Conservation (phyloP, 1,140 invertebrate genomes). For the Drosophila lacteicornis region DNA sequence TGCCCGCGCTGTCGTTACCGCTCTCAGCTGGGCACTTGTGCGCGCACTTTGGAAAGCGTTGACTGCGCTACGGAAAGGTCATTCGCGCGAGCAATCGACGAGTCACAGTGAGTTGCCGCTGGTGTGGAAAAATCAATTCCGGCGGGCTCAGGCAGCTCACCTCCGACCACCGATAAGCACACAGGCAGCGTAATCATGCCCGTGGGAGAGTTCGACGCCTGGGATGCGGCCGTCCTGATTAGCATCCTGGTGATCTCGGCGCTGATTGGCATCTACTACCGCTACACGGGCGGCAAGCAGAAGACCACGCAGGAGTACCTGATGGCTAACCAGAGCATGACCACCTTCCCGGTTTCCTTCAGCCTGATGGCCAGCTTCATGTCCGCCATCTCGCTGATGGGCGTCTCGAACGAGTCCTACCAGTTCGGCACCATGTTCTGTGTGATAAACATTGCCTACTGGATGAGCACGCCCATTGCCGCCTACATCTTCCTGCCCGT, state of each 20-base stretch:
- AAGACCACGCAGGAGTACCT: slow-evolving; percentile 89
- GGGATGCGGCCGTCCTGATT: slow-evolving; percentile 89
- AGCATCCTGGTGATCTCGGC: slow-evolving; percentile 88
- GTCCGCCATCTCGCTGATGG: slow-evolving; percentile 96
- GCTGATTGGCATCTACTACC: slow-evolving; percentile 92
- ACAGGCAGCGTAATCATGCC: slow-evolving; percentile 43
- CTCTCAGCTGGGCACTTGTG: slow-evolving; percentile 28
- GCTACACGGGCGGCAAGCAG: slow-evolving; percentile 95
- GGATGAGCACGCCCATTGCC: slow-evolving; percentile 92
- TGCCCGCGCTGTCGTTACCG: slow-evolving; percentile 40
- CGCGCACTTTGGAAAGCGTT: slow-evolving; percentile 56
- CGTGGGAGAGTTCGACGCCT: slow-evolving; percentile 72
- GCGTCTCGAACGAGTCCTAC: slow-evolving; percentile 91
- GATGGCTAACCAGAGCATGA: slow-evolving; percentile 82
- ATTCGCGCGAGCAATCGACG: slow-evolving; percentile 34
- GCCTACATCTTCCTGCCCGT: slow-evolving; percentile 94
- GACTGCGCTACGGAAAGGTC: slow-evolving; percentile 59
- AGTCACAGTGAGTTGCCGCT: slow-evolving; percentile 21
- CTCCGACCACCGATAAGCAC: slow-evolving; percentile 15
- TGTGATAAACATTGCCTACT: slow-evolving; percentile 92
- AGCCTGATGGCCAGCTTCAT: slow-evolving; percentile 97
- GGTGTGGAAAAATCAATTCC: slow-evolving; percentile 71
- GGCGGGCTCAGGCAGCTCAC: slow-evolving; percentile 3
- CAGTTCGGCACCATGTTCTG: slow-evolving; percentile 93
- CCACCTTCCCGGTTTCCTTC: slow-evolving; percentile 92